phyloP scores from a whole-genome alignment of 2,888 invertebrate species.

The Eumacrocentrus americanus region DNA sequence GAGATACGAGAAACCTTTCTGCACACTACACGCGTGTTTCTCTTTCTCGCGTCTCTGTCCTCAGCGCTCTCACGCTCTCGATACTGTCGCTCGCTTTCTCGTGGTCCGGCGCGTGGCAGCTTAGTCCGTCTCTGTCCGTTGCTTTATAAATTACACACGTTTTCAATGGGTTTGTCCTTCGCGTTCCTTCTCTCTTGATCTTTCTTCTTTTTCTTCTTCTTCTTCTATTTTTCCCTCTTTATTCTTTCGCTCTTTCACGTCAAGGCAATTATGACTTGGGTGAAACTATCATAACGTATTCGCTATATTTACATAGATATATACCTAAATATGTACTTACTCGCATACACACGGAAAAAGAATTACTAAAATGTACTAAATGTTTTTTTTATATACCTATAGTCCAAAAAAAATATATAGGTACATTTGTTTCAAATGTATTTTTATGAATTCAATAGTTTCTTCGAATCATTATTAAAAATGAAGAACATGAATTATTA shows the following conservation, averaged over 20 bases:
- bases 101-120: conserved; percentile 42
- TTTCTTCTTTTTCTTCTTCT: conserved; percentile 17
- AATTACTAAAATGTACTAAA: too few relatives aligned
- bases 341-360: neutral
- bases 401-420: neutral
- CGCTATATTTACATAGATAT: neutral
- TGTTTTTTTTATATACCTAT: too few relatives aligned
- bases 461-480: too few relatives aligned
- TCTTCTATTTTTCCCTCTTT: conserved; percentile 10
- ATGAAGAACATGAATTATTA: too few relatives aligned
- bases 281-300: conserved; percentile 13
- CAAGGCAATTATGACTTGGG: conserved; percentile 16
- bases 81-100: conserved; percentile 22
- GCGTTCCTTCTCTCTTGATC: conserved; percentile 4
- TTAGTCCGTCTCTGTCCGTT: conserved; percentile 32
- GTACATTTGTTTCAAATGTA: too few relatives aligned
- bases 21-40: conserved; percentile 5
- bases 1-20: conserved; percentile 7
- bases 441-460: too few relatives aligned
- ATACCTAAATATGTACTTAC: neutral
- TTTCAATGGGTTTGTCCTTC: conserved; percentile 45
- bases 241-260: conserved; percentile 4
- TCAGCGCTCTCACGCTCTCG: conserved; percentile 32
- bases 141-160: conserved; percentile 37
- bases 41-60: conserved; percentile 10